Evolutionary conservation across 1,140 invertebrate genomes (phyloP).

Genomic region (Drosophila auraria): DNA sequence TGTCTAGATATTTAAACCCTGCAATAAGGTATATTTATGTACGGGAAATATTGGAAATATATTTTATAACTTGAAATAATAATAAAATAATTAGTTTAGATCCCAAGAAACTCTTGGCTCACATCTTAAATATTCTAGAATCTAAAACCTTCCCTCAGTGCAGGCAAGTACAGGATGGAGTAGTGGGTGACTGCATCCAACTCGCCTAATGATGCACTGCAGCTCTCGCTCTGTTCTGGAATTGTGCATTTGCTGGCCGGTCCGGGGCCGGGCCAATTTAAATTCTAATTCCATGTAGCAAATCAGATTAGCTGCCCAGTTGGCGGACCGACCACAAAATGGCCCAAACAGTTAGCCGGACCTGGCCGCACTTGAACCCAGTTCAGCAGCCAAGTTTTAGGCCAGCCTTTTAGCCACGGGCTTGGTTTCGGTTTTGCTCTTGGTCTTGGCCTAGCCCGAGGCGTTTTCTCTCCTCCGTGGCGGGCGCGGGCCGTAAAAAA

Average conservation of each 20-base stretch:
- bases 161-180: slow-evolving; percentile 3
- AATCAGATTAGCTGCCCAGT: slow-evolving; percentile 73
- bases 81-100: background rate
- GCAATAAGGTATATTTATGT: too few relatives aligned
- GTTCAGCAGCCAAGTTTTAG: slow-evolving; percentile 12
- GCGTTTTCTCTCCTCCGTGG: slow-evolving; percentile 26
- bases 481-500: slow-evolving; percentile 31
- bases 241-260: slow-evolving; percentile 55
- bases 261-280: slow-evolving; percentile 59
- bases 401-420: slow-evolving; percentile 11
- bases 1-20: too few relatives aligned
- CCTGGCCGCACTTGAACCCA: slow-evolving; percentile 16
- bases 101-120: background rate
- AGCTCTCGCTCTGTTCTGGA: slow-evolving; percentile 42
- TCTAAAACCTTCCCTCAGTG: background rate
- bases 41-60: too few relatives aligned
- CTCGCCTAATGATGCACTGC: slow-evolving; percentile 70
- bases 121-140: background rate
- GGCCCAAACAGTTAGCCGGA: slow-evolving; percentile 63
- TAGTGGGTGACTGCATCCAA: slow-evolving; percentile 53
- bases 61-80: too few relatives aligned
- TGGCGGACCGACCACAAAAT: slow-evolving; percentile 43
- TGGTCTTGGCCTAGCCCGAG: slow-evolving; percentile 19
- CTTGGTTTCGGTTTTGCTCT: slow-evolving; percentile 14
- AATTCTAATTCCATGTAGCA: slow-evolving; percentile 79